A percentile compares a stretch with the other conserved stretches of the same genome.
phyloP scores from a whole-genome alignment of 2,888 invertebrate species.

The Xestia ashworthii region DNA sequence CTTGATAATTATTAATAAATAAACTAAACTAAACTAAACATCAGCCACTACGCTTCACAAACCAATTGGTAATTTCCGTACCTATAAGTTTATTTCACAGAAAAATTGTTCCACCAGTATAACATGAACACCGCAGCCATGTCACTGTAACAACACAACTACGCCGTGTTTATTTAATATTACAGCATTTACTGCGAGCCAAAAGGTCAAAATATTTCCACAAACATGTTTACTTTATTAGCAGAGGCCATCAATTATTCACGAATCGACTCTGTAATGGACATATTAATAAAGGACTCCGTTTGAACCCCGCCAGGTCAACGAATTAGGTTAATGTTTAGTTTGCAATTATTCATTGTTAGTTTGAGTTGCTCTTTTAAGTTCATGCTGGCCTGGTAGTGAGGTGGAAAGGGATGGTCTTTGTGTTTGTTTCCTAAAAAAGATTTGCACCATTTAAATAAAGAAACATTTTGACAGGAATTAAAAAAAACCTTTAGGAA shows the following conservation, averaged over 20 bases:
- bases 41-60: background rate
- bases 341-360: conserved; percentile 56
- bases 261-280: conserved; percentile 48
- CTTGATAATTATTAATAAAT: no score
- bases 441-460: no score
- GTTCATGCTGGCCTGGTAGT: conserved; percentile 50
- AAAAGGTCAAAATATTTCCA: conserved; percentile 51
- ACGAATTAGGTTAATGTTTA: conserved; percentile 61
- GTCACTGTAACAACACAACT: conserved; percentile 20
- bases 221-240: conserved; percentile 50
- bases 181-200: conserved; percentile 21
- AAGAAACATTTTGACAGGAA: no score
- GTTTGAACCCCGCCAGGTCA: conserved; percentile 56
- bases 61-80: background rate
- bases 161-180: conserved; percentile 43
- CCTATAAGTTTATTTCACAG: background rate
- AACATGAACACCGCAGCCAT: conserved; percentile 16
- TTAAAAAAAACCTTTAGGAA: background rate
- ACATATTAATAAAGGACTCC: conserved; percentile 57
- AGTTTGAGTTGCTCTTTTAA: conserved; percentile 47
- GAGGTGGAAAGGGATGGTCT: background rate
- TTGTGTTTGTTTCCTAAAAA: background rate
- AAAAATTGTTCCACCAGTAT: conserved; percentile 7
- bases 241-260: conserved; percentile 54
- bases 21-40: no score